A percentile compares a stretch with the other conserved stretches of the same genome.
phyloP scores from a whole-genome alignment of 35 echinoderm and acorn worm species.

The Eucidaris tribuloides region DNA sequence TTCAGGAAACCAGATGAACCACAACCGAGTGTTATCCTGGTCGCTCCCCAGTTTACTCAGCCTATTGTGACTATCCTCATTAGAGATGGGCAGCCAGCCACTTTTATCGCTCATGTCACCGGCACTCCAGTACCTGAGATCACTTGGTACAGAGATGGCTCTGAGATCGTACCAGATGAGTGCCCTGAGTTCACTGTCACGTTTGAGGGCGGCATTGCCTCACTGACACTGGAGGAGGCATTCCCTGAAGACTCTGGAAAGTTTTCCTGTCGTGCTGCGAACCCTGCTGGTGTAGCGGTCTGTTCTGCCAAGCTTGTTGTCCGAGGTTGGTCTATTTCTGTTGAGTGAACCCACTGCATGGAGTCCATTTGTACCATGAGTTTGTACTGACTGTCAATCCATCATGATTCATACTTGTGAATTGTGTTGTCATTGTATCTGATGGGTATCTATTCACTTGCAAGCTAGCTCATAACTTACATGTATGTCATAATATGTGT shows the following conservation, averaged over 20 bases:
- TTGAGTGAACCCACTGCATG: too few relatives aligned
- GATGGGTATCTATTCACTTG: too few relatives aligned
- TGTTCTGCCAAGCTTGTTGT: slow-evolving; percentile 87
- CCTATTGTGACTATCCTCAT: slow-evolving; percentile 54
- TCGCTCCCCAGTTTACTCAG: slow-evolving; percentile 63
- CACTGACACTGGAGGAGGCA: slow-evolving; percentile 67
- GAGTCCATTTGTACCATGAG: too few relatives aligned
- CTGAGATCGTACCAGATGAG: slow-evolving; percentile 57
- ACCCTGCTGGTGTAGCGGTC: slow-evolving; percentile 73
- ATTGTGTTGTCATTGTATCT: too few relatives aligned
- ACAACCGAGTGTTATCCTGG: slow-evolving; percentile 17
- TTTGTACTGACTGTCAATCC: too few relatives aligned
- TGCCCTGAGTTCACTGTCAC: slow-evolving; percentile 72
- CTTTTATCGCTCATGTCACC: slow-evolving; percentile 54
- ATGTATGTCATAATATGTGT: too few relatives aligned
- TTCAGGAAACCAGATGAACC: slow-evolving; percentile 40
- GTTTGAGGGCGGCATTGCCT: slow-evolving; percentile 39
- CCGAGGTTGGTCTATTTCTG: slow-evolving; percentile 70
- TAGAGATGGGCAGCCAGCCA: slow-evolving; percentile 68
- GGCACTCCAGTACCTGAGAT: slow-evolving; percentile 76
- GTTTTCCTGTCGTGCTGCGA: slow-evolving; percentile 65
- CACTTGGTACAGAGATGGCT: slow-evolving; percentile 81
- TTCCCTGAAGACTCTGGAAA: slow-evolving; percentile 91
- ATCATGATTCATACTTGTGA: too few relatives aligned
- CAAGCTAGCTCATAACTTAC: too few relatives aligned